Base-by-base conservation (phyloP, 1,140 invertebrate species). In the Cotesia chilonis region DNA sequence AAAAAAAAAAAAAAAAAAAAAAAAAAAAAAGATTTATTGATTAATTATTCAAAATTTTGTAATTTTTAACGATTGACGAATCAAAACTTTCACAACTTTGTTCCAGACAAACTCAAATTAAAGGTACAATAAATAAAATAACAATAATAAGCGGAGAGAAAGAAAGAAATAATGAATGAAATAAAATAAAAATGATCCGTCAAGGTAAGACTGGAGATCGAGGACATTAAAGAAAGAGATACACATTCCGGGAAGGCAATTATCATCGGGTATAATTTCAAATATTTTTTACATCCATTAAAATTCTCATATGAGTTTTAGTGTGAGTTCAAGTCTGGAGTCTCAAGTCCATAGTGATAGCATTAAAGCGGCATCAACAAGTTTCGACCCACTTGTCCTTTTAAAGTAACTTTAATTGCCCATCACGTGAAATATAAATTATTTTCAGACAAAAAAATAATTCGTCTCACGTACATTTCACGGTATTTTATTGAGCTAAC, bases 361-460 rank as follows among this genome's bases (percentile, higher is more conserved):
- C 5, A 47, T 47, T 61, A 35, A 61, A 61, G 28, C 20, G 10
- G 35, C 60, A 12, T 12, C 35, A 61, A 61, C 35, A 61, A 61
- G 60, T 61, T 35, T 12, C 17, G 54, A 61, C 60, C 60, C 60
- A 35, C 60, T 61, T 61, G 60, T 35, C 60, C 60, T 61, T 61
- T 61, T 14, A 12, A 28, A 61, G 60, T 61, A 35, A 37, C 60
- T 61, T 37, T 61, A 61, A 61, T 61, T 61, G 60, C 17, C 35
- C 60, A 61, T 61, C 35, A 35, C 12, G 54, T 47, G 10, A 47
- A 47, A 47, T 47, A 47, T 47, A 47, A 47, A 47, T 47, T 47
- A 6, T 47, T 47, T 47, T 9, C 6, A 47, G 41, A 1, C 6
- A 47, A 47, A 47, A 47, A 47, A 47, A 10, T 47, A 47, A 47